Evolutionary conservation across 2,113 vertebrate species (phyloP).

Genomic region (Synchiropus splendidus): DNA sequence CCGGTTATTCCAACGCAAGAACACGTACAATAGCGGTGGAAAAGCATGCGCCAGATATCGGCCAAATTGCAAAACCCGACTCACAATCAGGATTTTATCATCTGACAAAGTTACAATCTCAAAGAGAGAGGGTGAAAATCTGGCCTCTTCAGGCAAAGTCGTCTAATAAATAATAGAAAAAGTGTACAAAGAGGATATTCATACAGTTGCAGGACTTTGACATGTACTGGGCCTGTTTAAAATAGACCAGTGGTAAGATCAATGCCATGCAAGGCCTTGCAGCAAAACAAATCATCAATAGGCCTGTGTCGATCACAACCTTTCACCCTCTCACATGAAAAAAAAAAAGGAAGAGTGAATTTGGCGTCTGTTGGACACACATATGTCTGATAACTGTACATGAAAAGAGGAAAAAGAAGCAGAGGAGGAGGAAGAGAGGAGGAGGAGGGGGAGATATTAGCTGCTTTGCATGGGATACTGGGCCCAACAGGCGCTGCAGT

Average conservation of each 20-base stretch:
- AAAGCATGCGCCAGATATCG: background rate
- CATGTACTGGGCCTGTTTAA: conserved; percentile 41
- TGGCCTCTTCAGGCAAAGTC: too few relatives aligned
- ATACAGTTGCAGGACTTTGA: conserved; percentile 26
- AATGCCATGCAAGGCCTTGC: conserved; percentile 57
- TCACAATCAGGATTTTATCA: too few relatives aligned
- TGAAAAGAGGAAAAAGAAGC: background rate
- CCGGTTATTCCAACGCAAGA: conserved; percentile 11
- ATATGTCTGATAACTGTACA: conserved; percentile 22
- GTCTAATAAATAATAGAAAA: too few relatives aligned
- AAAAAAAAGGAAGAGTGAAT: conserved; percentile 45
- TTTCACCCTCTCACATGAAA: conserved; percentile 43
- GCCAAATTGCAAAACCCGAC: background rate
- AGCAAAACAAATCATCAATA: conserved; percentile 62
- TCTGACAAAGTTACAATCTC: too few relatives aligned
- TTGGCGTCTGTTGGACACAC: conserved; percentile 33
- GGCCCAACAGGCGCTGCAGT: conserved; percentile 80
- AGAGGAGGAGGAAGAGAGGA: background rate
- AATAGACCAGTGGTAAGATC: conserved; percentile 52
- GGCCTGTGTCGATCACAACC: conserved; percentile 54
- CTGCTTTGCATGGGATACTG: conserved; percentile 69
- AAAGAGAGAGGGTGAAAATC: too few relatives aligned
- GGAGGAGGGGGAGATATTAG: conserved; percentile 23
- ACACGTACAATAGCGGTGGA: conserved; percentile 3
- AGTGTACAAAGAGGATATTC: conserved; percentile 7